Base-by-base conservation (phyloP, 2,797 vertebrate genomes). In the Orestias chungarensis region DNA sequence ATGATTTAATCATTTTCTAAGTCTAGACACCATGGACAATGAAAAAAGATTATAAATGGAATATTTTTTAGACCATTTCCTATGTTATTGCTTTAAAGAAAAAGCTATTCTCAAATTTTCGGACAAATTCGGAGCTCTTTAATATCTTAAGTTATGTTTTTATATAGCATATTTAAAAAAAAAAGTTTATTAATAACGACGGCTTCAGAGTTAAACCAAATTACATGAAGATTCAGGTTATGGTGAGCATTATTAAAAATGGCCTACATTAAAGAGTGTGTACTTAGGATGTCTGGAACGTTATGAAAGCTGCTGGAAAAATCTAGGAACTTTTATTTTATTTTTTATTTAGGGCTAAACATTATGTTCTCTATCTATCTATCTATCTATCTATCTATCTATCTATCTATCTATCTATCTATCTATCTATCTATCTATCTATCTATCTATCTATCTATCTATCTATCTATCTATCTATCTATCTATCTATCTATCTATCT, bases 391-490 rank as follows among this genome's bases (percentile, higher is more conserved):
- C 25, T 18, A 20, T 31, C 54, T 57, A 20, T 57, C 54, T 57
- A 10, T 57, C 54, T 55, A 9, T 55, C 54, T 55, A 18, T 55
- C 52, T 55, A 18, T 23, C 70, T 25, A 47, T 64, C 57, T 65
- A 52, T 52, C 68, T 71, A 14, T 71, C 46, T 73, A 40, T 68
- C 38, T 62, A 33, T 70, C 70, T 65, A 42, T 69, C 66, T 64
- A 33, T 55, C 44, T 57, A 18, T 54, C 65, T 18, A n/a, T 68
- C 73, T 61, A 18, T 74, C 62, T 73, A 20, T 71, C 46, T 46
- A 18, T 70, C 49, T 52, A 42, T 61, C 71, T 71, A 38, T 75
- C 71, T 65, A n/a, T 57, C 52, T 38, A 25, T 52, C 43, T 35
- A 35, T 54, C 50, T 54, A 54, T 54, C 50, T 54, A 17, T 54